Evolutionary conservation across 2,113 vertebrate genomes (phyloP), one percentile per base, ranked within the genome.

Genomic region (Chiloscyllium plagiosum): DNA sequence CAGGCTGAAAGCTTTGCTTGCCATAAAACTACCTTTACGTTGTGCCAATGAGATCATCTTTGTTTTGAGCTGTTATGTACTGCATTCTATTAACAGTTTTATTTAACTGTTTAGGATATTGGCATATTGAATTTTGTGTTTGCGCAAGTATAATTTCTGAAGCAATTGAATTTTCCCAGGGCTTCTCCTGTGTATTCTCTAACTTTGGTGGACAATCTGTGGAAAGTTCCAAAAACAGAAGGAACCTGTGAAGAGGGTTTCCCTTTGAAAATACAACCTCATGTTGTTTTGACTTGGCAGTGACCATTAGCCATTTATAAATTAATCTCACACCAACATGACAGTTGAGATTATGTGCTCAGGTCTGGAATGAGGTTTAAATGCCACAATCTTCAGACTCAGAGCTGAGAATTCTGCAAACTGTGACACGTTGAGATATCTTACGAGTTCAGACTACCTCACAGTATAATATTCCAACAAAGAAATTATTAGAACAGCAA

Each of bases 121-220:
- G 86, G 12, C 50, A 61, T 33, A 61, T 90, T 61, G 13, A 61
- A 90, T 26, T 47, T 47, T 65, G 52, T 61, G 52, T 90, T 90
- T 90, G 15, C 7, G 0, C 19, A 83, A 42, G 37, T 22, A 47
- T 83, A 17, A 22, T 19, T n/a, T 83, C 80, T 83, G 80, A 83
- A 83, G 80, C 37, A 83, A 83, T 37, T 83, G 80, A 83, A 83
- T 83, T 83, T 83, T 37, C 80, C 20, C 80, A 83, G 80, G 80
- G 37, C 1, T 20, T 83, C 17, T 20, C 19, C 37, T 4, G n/a
- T 22, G 20, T 47, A 19, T 47, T 17, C 15, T 5, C 17, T 47
- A 22, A 83, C 37, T 83, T 83, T n/a, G 4, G n/a, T 83, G 37
- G 37, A 17, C 19, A 37, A 83, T 47, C 37, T 19, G 80, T 42